phyloP scores from a whole-genome alignment of 2,113 vertebrate species.

The Psettodes erumei region DNA sequence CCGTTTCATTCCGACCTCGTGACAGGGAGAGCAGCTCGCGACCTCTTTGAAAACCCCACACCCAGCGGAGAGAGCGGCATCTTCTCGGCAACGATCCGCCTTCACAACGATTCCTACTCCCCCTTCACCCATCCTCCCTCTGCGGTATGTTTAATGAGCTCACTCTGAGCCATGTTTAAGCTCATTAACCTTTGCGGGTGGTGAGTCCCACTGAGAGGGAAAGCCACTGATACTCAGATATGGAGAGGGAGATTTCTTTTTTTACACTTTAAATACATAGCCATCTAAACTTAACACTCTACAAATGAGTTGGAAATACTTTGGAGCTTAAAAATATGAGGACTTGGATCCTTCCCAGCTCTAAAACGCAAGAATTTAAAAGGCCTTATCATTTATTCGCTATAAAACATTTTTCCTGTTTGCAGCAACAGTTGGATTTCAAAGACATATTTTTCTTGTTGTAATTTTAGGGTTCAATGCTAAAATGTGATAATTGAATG shows the following conservation, averaged over 20 bases:
- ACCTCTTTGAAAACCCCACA: not conserved
- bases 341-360: not conserved
- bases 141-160: constrained; percentile 87
- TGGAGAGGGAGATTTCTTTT: constrained; percentile 40
- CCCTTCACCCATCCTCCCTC: constrained; percentile 34
- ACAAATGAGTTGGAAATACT: constrained; percentile 21
- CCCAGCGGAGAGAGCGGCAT: too few species aligned
- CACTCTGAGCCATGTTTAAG: constrained; percentile 90
- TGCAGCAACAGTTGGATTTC: not conserved
- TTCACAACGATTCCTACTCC: constrained; percentile 28
- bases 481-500: not conserved
- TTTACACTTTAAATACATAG: constrained; percentile 45
- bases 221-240: constrained; percentile 69
- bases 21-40: not conserved
- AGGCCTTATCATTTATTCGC: not conserved
- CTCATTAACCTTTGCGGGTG: constrained; percentile 90
- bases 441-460: not conserved
- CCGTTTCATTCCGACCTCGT: not conserved
- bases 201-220: constrained; percentile 73
- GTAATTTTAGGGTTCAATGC: not conserved
- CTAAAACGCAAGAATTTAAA: not conserved
- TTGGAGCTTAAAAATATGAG: constrained; percentile 5
- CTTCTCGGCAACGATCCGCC: constrained; percentile 46
- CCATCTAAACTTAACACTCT: constrained; percentile 40
- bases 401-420: not conserved